phyloP scores from a whole-genome alignment of 2,797 vertebrate species.

The Clarias fuscus region DNA sequence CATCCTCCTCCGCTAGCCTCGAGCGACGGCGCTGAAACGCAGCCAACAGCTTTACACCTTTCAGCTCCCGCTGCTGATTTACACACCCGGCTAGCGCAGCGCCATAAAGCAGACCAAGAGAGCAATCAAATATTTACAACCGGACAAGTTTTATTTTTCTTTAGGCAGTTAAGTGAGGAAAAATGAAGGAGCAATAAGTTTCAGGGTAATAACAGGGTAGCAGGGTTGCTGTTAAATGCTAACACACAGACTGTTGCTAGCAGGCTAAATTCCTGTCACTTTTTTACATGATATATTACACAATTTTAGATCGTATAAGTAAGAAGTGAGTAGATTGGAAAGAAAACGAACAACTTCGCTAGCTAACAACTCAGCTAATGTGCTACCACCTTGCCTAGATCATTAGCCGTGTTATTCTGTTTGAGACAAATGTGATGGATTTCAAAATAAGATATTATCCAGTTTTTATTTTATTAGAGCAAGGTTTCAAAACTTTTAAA shows the following conservation, averaged over 20 bases:
- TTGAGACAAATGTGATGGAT: too few species aligned
- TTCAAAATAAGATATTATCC: too few species aligned
- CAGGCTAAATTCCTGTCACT: not conserved
- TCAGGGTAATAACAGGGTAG: not conserved
- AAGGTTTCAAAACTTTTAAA: too few species aligned
- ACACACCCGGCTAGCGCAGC: not conserved
- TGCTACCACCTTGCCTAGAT: too few species aligned
- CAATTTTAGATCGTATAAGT: not conserved
- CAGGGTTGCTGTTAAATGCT: not conserved
- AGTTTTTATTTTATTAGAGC: too few species aligned
- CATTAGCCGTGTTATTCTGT: too few species aligned
- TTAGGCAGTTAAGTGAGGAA: not conserved
- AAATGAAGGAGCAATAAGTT: not conserved
- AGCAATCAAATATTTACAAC: constrained; percentile 9
- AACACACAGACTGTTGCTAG: not conserved
- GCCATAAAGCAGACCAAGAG: not conserved
- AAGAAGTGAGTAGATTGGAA: not conserved
- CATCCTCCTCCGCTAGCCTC: not conserved
- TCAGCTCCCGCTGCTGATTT: constrained; percentile 2
- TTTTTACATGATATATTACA: not conserved
- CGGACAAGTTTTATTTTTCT: not conserved
- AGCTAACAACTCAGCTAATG: too few species aligned
- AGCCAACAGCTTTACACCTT: constrained; percentile 14
- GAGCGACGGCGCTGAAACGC: not conserved
- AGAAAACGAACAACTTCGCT: not conserved